Conservation (phyloP, 2,113 vertebrate genomes). For the Dunckerocampus dactyliophorus region DNA sequence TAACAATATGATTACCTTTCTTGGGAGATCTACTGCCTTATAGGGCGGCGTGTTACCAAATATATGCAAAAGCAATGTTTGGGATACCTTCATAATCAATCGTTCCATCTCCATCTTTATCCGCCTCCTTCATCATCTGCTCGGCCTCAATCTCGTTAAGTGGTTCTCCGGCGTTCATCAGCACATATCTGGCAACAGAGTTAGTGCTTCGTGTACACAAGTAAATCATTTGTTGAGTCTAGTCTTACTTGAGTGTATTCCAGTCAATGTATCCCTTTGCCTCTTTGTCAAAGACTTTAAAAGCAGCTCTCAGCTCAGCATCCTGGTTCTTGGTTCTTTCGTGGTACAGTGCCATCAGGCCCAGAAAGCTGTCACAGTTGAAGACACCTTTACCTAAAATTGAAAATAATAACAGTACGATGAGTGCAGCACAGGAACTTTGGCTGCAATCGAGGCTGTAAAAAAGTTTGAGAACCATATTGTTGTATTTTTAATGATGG, state of each 20-base stretch:
- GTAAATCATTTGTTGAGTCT: no score
- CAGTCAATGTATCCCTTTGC: slow-evolving; percentile 68
- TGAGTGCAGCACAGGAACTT: no score
- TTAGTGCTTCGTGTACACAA: no score
- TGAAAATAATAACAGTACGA: slow-evolving; percentile 4
- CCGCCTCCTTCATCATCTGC: slow-evolving; percentile 72
- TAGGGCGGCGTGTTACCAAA: no score
- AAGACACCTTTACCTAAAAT: slow-evolving; percentile 65
- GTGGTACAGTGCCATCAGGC: slow-evolving; percentile 58
- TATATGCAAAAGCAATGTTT: no score
- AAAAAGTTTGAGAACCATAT: no score
- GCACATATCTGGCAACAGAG: slow-evolving; percentile 52
- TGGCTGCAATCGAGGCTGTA: no score
- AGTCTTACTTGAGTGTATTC: slow-evolving; percentile 61
- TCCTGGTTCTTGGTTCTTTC: slow-evolving; percentile 71
- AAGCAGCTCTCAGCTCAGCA: slow-evolving; percentile 61
- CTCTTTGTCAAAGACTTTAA: slow-evolving; percentile 69
- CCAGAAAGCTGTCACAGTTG: slow-evolving; percentile 64
- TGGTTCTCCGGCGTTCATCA: slow-evolving; percentile 66
- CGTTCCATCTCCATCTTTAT: slow-evolving; percentile 67
- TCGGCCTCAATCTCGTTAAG: slow-evolving; percentile 64
- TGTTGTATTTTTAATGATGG: no score
- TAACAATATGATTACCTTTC: no score
- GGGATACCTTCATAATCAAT: slow-evolving; percentile 65
- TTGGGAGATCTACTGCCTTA: no score